phyloP scores from a whole-genome alignment of 2,797 vertebrate species.

The Muscicapa comitata region DNA sequence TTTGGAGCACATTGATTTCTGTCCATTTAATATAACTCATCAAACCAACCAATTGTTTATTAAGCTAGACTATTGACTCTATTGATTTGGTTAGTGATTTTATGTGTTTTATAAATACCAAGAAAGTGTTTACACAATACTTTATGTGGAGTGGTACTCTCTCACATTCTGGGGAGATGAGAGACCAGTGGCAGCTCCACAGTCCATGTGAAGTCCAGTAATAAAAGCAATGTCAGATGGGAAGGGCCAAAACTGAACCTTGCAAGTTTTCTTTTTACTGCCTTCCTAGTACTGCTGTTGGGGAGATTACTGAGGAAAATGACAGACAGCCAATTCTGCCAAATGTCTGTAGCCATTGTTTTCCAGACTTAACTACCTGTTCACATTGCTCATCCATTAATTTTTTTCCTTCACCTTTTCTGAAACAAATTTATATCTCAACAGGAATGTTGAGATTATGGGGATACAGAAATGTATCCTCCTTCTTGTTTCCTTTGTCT shows the following conservation, averaged over 20 bases:
- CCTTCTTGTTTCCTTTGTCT: background rate
- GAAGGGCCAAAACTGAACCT: background rate
- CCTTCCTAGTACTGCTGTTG: background rate
- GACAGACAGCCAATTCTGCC: background rate
- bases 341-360: background rate
- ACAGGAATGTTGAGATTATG: background rate
- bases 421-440: background rate
- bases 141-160: background rate
- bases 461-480: background rate
- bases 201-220: background rate
- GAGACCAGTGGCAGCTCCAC: background rate
- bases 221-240: background rate
- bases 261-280: background rate
- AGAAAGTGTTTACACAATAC: background rate
- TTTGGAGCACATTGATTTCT: background rate
- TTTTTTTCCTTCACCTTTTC: background rate
- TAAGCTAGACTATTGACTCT: background rate
- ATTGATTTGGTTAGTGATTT: background rate
- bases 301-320: background rate
- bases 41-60: background rate
- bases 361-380: background rate
- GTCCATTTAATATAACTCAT: background rate
- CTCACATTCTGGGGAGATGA: background rate
- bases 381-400: background rate
- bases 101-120: background rate